Conservation (phyloP, 2,888 invertebrate species). For the Drosophila robusta region DNA sequence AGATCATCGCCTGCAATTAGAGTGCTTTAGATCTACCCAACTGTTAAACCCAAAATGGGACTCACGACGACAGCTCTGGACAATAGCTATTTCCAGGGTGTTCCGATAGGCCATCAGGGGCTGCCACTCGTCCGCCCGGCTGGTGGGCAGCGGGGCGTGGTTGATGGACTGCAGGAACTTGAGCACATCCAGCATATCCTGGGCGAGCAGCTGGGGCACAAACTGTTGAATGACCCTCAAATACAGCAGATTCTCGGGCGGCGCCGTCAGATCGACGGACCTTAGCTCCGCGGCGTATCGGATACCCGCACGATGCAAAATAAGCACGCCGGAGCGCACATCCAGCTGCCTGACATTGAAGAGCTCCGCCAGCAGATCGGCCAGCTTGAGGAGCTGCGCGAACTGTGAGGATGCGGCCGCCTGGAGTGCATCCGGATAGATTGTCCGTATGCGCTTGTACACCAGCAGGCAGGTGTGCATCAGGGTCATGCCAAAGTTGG, state of each 20-base stretch:
- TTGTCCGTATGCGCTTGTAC: constrained; percentile 22
- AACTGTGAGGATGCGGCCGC: constrained; percentile 30
- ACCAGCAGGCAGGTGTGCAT: constrained; percentile 52
- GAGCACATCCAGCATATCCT: constrained; percentile 44
- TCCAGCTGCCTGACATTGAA: constrained; percentile 28
- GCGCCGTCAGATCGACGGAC: not conserved
- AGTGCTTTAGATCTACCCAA: not conserved
- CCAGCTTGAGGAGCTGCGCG: constrained; percentile 30
- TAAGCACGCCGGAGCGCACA: constrained; percentile 32
- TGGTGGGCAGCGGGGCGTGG: constrained; percentile 11
- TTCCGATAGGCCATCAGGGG: constrained; percentile 44
- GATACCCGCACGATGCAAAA: constrained; percentile 58
- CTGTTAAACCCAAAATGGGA: not conserved
- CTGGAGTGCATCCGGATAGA: not conserved
- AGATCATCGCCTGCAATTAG: constrained; percentile 16
- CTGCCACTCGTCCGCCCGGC: constrained; percentile 14
- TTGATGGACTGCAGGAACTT: constrained; percentile 25
- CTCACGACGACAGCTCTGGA: constrained; percentile 34
- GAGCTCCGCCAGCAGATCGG: constrained; percentile 32
- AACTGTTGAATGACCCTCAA: constrained; percentile 46
- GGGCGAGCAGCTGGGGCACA: constrained; percentile 53
- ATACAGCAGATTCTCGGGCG: constrained; percentile 41
- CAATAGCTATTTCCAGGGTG: constrained; percentile 15
- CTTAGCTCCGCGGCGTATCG: constrained; percentile 31
- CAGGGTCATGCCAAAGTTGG: constrained; percentile 64